These are phyloP conservation scores for Netelia inedita DNA, from an alignment of 2,888 invertebrate genomes.

Conservation along the genomic window DNA sequence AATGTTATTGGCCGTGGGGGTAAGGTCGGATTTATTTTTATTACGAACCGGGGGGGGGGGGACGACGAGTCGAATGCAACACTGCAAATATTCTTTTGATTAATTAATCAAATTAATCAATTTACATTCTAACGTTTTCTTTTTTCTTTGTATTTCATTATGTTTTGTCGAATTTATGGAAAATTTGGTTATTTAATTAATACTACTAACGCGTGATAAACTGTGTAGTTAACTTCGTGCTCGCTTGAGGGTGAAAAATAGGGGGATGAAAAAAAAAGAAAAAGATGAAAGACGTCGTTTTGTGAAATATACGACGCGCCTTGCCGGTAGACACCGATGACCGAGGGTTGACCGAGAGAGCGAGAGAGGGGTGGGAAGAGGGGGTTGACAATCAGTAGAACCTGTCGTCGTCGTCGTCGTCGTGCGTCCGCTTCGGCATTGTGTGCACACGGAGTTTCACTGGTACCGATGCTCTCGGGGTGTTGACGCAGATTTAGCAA, in stretches of 20 bases:
- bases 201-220: too few relatives aligned
- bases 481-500: conserved; percentile 75
- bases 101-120: too few relatives aligned
- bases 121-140: too few relatives aligned
- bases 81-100: too few relatives aligned
- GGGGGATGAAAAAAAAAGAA: not conserved
- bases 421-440: conserved; percentile 74
- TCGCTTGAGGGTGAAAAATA: not conserved
- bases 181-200: too few relatives aligned
- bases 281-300: conserved; percentile 23
- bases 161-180: too few relatives aligned
- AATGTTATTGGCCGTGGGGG: conserved; percentile 80
- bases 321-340: conserved; percentile 29
- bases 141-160: too few relatives aligned
- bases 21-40: conserved; percentile 60
- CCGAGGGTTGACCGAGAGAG: conserved; percentile 61
- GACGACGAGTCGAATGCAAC: too few relatives aligned
- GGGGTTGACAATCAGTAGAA: conserved; percentile 67
- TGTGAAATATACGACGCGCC: not conserved
- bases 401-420: conserved; percentile 69
- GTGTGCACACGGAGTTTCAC: conserved; percentile 71
- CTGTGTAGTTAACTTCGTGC: too few relatives aligned
- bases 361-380: conserved; percentile 52
- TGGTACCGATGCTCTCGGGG: conserved; percentile 67
- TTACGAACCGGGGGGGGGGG: conserved; percentile 1